These are phyloP conservation scores for Cenopis cana DNA, from an alignment of 2,888 invertebrate species.

Conservation along the genomic window DNA sequence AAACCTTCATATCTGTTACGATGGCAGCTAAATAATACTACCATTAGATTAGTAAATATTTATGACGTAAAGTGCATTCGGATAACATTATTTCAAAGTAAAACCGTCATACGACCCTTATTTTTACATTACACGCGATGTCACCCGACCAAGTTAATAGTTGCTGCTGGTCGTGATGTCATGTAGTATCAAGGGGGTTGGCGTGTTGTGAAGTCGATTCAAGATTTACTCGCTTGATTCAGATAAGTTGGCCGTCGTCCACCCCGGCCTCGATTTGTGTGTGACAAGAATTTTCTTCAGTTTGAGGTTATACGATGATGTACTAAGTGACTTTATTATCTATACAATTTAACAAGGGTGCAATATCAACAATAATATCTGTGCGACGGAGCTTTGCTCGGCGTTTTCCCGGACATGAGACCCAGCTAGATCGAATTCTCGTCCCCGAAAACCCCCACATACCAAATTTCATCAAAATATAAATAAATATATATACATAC, in stretches of 20 bases:
- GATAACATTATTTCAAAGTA: constrained; percentile 2
- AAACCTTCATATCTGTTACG: no score
- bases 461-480: no score
- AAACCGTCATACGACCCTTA: constrained; percentile 11
- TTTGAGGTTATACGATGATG: neutral
- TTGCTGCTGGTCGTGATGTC: constrained; percentile 19
- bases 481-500: no score
- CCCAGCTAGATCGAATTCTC: no score
- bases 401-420: no score
- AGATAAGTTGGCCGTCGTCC: constrained; percentile 9
- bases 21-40: neutral
- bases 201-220: neutral
- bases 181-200: neutral
- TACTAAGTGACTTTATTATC: no score
- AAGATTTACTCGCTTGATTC: constrained; percentile 8
- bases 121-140: constrained; percentile 25
- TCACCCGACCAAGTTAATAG: constrained; percentile 12
- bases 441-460: no score
- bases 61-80: constrained; percentile 17
- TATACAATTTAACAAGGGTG: no score
- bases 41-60: neutral
- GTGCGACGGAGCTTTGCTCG: no score
- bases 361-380: no score
- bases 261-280: neutral
- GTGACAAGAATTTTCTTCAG: neutral